Conservation (phyloP, 2,888 invertebrate genomes). For the Standfussiana lucernea region DNA sequence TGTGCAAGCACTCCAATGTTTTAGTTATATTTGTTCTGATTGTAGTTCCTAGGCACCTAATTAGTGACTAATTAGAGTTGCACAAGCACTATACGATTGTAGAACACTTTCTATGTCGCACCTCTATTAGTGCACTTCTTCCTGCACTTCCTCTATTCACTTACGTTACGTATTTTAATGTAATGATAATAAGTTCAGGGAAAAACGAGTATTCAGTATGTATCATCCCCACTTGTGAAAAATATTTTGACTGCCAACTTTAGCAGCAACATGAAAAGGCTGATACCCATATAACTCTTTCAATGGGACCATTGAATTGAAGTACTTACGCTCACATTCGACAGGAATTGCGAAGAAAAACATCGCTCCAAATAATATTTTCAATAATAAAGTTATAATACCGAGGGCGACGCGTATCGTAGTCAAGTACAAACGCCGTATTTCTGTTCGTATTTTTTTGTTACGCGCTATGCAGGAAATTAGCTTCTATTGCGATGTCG, state of each 20-base stretch:
- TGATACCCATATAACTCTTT: slow-evolving; percentile 42
- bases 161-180: slow-evolving; percentile 44
- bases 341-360: slow-evolving; percentile 51
- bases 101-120: slow-evolving; percentile 71
- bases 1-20: slow-evolving; percentile 67
- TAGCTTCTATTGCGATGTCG: slow-evolving; percentile 91
- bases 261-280: slow-evolving; percentile 35
- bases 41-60: slow-evolving; percentile 68
- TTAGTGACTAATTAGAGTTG: slow-evolving; percentile 75
- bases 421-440: slow-evolving; percentile 83
- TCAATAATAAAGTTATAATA: slow-evolving; percentile 77
- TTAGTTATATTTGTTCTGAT: slow-evolving; percentile 63
- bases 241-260: slow-evolving; percentile 14
- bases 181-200: slow-evolving; percentile 21
- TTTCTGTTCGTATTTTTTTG: slow-evolving; percentile 87
- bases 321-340: slow-evolving; percentile 34
- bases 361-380: slow-evolving; percentile 70
- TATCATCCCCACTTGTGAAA: slow-evolving; percentile 12
- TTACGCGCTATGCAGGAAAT: slow-evolving; percentile 90
- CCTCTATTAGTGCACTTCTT: slow-evolving; percentile 79
- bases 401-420: slow-evolving; percentile 73
- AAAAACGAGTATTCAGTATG: not conserved
- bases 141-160: slow-evolving; percentile 69
- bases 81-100: slow-evolving; percentile 81
- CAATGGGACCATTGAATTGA: slow-evolving; percentile 40